Evolutionary conservation across 2,888 invertebrate genomes (phyloP), one percentile per base, ranked within the genome.

Genomic region (Mayetiola destructor): DNA sequence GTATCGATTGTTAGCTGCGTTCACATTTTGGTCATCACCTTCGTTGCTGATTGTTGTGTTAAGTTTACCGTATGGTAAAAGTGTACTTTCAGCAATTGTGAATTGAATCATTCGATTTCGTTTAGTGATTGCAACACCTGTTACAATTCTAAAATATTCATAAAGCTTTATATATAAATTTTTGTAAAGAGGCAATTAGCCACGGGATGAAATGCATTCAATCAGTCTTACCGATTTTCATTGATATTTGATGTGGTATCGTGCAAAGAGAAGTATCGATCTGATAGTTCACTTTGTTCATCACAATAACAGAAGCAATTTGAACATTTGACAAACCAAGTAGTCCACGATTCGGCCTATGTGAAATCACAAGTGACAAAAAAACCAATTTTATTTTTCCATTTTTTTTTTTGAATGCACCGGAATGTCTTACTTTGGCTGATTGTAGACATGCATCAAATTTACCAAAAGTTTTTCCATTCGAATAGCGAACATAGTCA

Each of bases 101-200:
- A 88, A 70, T 66, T 87, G 83, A 63, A 88, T 78, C 32, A 88
- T 78, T 59, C 80, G 75, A 40, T 82, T 81, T n/a, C 74, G 69
- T 68, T 88, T 88, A 16, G 76, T 75, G 56, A 88, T 75, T 39
- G 80, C 75, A 3, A 87, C 64, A 1, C 88, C 88, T 0, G 84
- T 85, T n/a, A 87, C 78, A 2, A 88, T 81, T 68, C 85, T 85
- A 42, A 16, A 29, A 54, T 27, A 12, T 3, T 3, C 36, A 36
- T n/a, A 36, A 12, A 36, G 16, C 12, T n/a, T 4, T 12, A 39
- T 5, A 16, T 18, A 16, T 18, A 5, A 4, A 18, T 39, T 39
- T 39, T 12, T 18, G 4, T 16, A n/a, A 6, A 27, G 21, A 40
- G 8, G 8, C 5, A 37, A n/a, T 5, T n/a, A 14, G 5, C 12